Percentiles rank a stretch among this genome's conserved stretches.
These are phyloP conservation scores for Lycopodina hypogea DNA, from an alignment of 37 sponge, comb jelly and placozoan species.

Conservation along the genomic window DNA sequence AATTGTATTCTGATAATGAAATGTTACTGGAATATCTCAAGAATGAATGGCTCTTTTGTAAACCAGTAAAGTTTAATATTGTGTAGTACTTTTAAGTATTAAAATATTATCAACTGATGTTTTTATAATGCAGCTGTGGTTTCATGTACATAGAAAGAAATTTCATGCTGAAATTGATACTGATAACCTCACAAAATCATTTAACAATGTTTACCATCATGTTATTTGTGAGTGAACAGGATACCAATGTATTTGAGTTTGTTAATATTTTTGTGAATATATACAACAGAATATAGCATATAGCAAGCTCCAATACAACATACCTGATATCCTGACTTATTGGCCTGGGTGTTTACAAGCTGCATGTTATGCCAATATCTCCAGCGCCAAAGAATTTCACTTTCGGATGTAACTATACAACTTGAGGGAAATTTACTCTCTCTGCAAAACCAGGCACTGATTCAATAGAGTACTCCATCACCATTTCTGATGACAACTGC, in stretches of 20 bases:
- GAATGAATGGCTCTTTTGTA: conserved; percentile 26
- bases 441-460: background rate
- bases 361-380: conserved; percentile 1
- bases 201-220: conserved; percentile 1
- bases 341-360: conserved; percentile 16
- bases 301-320: conserved; percentile 10
- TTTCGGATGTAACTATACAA: conserved; percentile 8
- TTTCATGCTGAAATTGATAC: conserved; percentile 7
- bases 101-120: background rate
- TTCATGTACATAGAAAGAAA: background rate
- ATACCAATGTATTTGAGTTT: background rate
- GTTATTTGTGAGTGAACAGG: background rate
- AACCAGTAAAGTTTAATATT: conserved; percentile 3
- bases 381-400: background rate
- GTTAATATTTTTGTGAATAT: conserved; percentile 8
- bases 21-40: conserved; percentile 16
- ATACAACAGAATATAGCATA: conserved; percentile 9
- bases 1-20: conserved; percentile 3
- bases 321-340: conserved; percentile 7
- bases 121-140: conserved; percentile 6
- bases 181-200: conserved; percentile 6
- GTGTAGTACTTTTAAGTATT: no score
- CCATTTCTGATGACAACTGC: conserved; percentile 29
- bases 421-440: conserved; percentile 25
- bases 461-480: background rate